These are phyloP conservation scores for Cephus runcator DNA, from an alignment of 2,888 invertebrate species.

Conservation along the genomic window DNA sequence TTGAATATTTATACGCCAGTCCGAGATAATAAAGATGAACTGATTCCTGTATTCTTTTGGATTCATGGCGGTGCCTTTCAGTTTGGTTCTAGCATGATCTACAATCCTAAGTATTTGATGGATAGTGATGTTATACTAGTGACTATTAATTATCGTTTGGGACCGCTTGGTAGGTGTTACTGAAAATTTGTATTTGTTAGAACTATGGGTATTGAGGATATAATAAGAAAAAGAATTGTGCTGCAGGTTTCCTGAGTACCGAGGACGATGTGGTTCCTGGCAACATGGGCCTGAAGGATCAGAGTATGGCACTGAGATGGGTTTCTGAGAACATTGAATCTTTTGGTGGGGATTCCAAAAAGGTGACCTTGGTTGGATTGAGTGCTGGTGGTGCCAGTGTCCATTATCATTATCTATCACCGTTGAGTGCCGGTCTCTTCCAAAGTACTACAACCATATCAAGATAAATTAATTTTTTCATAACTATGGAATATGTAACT, in stretches of 20 bases:
- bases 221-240: background rate
- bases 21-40: conserved; percentile 8
- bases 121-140: conserved; percentile 75
- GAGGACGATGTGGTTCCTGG: conserved; percentile 76
- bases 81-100: conserved; percentile 68
- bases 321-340: conserved; percentile 74
- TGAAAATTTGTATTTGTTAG: background rate
- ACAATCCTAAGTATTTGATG: conserved; percentile 67
- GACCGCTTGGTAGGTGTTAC: conserved; percentile 71
- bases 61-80: conserved; percentile 67
- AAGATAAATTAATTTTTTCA: background rate
- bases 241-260: conserved; percentile 78
- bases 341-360: conserved; percentile 79
- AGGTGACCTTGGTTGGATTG: conserved; percentile 75
- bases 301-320: conserved; percentile 77
- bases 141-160: conserved; percentile 78
- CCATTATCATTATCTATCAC: conserved; percentile 77
- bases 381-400: conserved; percentile 82
- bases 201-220: background rate
- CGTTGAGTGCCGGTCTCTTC: conserved; percentile 70
- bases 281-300: conserved; percentile 81
- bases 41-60: conserved; percentile 56
- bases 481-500: background rate
- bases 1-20: conserved; percentile 33
- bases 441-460: conserved; percentile 31